phyloP scores from a whole-genome alignment of 2,113 vertebrate species.

The Gambusia affinis region DNA sequence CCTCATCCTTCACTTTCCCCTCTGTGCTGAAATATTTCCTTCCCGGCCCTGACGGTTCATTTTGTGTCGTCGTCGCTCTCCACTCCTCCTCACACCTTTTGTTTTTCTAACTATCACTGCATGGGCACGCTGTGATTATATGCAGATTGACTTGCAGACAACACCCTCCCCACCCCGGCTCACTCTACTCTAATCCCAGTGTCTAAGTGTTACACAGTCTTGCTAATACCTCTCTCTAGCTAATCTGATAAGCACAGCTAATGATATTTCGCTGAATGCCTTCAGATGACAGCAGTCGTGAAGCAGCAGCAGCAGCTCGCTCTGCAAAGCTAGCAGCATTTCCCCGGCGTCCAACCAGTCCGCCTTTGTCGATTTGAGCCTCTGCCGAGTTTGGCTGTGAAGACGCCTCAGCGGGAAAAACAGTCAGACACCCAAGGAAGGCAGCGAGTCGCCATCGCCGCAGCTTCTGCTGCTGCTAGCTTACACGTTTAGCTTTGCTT shows the following conservation, averaged over 20 bases:
- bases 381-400: constrained; percentile 61
- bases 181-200: not conserved
- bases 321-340: not conserved
- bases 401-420: no score
- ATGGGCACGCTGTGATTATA: constrained; percentile 1
- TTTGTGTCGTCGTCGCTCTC: constrained; percentile 17
- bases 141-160: not conserved
- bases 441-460: not conserved
- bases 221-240: constrained; percentile 45
- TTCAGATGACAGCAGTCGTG: constrained; percentile 28
- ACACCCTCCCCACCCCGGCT: not conserved
- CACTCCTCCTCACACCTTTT: constrained; percentile 12
- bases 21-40: constrained; percentile 52
- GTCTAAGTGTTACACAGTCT: constrained; percentile 18
- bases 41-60: constrained; percentile 49
- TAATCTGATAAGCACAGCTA: constrained; percentile 54
- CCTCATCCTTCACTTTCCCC: constrained; percentile 37
- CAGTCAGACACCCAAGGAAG: no score
- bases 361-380: constrained; percentile 62
- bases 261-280: constrained; percentile 43
- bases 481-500: not conserved
- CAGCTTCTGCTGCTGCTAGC: not conserved
- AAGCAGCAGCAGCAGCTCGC: constrained; percentile 1
- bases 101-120: not conserved
- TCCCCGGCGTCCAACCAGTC: constrained; percentile 59